These are phyloP conservation scores for Liposcelis brunnea DNA, from an alignment of 2,888 invertebrate genomes.

Conservation along the genomic window DNA sequence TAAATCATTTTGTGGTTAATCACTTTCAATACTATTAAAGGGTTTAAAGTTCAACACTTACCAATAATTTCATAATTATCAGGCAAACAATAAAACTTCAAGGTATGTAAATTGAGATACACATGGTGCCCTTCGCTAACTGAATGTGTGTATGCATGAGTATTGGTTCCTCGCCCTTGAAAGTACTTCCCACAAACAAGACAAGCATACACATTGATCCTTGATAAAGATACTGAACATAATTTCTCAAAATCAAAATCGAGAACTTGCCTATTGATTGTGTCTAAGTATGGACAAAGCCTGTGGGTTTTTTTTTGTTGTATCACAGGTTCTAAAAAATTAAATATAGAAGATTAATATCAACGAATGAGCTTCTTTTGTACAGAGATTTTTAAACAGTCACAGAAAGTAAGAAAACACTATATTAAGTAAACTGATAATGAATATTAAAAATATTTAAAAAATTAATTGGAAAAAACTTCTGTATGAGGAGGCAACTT, in stretches of 20 bases:
- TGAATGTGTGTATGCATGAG: slow-evolving; percentile 97
- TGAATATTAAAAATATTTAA: too few species aligned
- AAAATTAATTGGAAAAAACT: too few species aligned
- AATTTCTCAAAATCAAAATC: slow-evolving; percentile 99
- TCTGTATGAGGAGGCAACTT: too few species aligned
- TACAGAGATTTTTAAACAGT: too few species aligned
- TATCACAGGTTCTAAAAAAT: not conserved
- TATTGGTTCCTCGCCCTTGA: slow-evolving; percentile 83
- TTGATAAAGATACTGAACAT: slow-evolving; percentile 91
- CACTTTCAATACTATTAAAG: too few species aligned
- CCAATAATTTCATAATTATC: slow-evolving; percentile 99
- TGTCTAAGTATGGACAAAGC: slow-evolving; percentile 92
- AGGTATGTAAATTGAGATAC: slow-evolving; percentile 86
- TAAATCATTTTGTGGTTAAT: too few species aligned
- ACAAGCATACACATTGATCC: slow-evolving; percentile 99
- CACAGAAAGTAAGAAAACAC: too few species aligned
- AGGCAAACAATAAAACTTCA: slow-evolving; percentile 96
- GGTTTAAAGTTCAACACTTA: slow-evolving; percentile 25
- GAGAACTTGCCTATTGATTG: slow-evolving; percentile 88
- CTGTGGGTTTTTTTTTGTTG: slow-evolving; percentile 23
- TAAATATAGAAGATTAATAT: too few species aligned
- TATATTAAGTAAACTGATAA: too few species aligned
- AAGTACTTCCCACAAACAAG: slow-evolving; percentile 99
- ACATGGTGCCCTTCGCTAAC: slow-evolving; percentile 97
- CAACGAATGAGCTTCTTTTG: too few species aligned